A percentile compares a stretch with the other conserved stretches of the same genome.
These are phyloP conservation scores for Monopis laevigella DNA, from an alignment of 2,888 invertebrate genomes.

Conservation along the genomic window DNA sequence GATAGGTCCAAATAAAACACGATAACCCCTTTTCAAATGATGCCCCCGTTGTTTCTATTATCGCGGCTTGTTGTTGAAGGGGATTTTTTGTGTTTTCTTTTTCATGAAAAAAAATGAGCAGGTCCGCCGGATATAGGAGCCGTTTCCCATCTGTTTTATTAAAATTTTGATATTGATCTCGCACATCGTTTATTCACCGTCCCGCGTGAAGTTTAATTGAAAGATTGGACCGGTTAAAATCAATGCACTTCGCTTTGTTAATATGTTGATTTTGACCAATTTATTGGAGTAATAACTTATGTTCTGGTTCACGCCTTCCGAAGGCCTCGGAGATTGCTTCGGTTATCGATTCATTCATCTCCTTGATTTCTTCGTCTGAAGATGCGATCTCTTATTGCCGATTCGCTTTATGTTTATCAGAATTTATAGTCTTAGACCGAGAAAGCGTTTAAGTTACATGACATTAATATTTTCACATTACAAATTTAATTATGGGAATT, in stretches of 20 bases:
- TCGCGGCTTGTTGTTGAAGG: slow-evolving; percentile 53
- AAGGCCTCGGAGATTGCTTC: slow-evolving; percentile 35
- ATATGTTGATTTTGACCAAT: slow-evolving; percentile 51
- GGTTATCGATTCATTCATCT: slow-evolving; percentile 34
- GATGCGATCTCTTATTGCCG: slow-evolving; percentile 9
- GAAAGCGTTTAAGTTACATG: no score
- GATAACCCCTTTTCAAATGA: slow-evolving; percentile 53
- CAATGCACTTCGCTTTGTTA: slow-evolving; percentile 36
- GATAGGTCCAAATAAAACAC: slow-evolving; percentile 48
- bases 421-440: no score
- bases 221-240: slow-evolving; percentile 34
- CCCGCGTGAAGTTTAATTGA: slow-evolving; percentile 35
- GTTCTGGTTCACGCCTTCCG: slow-evolving; percentile 40
- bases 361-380: slow-evolving; percentile 9
- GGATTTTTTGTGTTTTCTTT: slow-evolving; percentile 25
- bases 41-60: slow-evolving; percentile 59
- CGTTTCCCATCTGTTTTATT: slow-evolving; percentile 60
- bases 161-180: slow-evolving; percentile 60
- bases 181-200: slow-evolving; percentile 31
- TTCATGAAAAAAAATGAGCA: slow-evolving; percentile 40
- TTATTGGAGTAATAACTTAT: slow-evolving; percentile 48
- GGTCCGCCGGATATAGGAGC: slow-evolving; percentile 48
- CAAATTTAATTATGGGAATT: no score
- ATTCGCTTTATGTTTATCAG: slow-evolving; percentile 6
- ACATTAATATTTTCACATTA: no score